phyloP scores from a whole-genome alignment of 2,797 vertebrate genomes.

The Thalassophryne amazonica region DNA sequence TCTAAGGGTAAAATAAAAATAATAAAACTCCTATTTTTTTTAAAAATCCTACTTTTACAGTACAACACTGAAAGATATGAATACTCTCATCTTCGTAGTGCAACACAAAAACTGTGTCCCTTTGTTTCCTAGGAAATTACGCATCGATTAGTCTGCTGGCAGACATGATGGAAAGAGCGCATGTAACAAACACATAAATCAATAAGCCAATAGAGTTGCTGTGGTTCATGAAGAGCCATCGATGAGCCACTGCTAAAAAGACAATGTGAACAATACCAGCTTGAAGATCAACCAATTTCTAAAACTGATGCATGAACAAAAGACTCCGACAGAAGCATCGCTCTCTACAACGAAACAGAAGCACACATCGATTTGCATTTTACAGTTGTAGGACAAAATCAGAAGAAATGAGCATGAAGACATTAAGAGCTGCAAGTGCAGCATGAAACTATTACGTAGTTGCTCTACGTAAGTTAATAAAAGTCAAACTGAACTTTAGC shows the following conservation, averaged over 20 bases:
- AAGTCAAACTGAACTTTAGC: conserved; percentile 3
- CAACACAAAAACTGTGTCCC: conserved; percentile 13
- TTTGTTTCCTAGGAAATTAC: conserved; percentile 38
- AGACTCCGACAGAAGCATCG: too few relatives aligned
- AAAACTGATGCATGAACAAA: too few relatives aligned
- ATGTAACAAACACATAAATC: conserved; percentile 41
- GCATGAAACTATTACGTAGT: too few relatives aligned
- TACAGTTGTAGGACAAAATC: too few relatives aligned
- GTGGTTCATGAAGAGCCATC: conserved; percentile 13
- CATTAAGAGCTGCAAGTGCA: too few relatives aligned
- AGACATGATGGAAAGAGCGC: conserved; percentile 47
- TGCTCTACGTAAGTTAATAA: too few relatives aligned
- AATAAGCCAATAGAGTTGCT: conserved; percentile 23
- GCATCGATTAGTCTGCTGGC: conserved; percentile 49
- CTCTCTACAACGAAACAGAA: too few relatives aligned
- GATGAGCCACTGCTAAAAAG: background rate
- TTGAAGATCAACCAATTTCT: too few relatives aligned
- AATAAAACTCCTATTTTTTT: too few relatives aligned
- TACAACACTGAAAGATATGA: background rate
- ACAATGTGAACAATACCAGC: background rate
- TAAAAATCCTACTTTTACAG: conserved; percentile 4
- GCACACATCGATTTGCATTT: too few relatives aligned
- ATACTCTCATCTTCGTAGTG: background rate
- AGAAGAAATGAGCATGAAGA: too few relatives aligned
- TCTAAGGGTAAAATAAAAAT: too few relatives aligned